phyloP scores from a whole-genome alignment of 2,797 vertebrate species.

The Macropus fuliginosus region DNA sequence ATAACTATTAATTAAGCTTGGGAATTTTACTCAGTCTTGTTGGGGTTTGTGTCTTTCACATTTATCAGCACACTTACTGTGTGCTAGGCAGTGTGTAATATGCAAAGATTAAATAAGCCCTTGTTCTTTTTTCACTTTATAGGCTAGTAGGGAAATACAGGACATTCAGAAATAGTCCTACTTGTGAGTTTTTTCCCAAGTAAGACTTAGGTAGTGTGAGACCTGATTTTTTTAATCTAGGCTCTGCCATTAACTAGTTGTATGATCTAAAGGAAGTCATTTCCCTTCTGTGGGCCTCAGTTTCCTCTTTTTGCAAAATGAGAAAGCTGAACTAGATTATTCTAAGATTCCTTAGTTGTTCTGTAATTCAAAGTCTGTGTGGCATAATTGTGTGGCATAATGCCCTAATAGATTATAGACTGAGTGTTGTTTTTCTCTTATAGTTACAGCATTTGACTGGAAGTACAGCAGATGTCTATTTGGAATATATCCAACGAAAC shows the following conservation, averaged over 20 bases:
- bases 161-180: neutral
- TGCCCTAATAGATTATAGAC: neutral
- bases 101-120: neutral
- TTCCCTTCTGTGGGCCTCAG: neutral
- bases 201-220: neutral
- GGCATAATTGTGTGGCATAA: neutral
- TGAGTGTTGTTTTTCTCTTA: constrained; percentile 80
- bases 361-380: neutral
- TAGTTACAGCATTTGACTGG: constrained; percentile 92
- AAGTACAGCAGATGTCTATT: constrained; percentile 91
- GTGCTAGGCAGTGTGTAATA: neutral
- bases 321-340: neutral
- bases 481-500: constrained; percentile 98
- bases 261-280: neutral
- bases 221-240: neutral
- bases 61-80: neutral
- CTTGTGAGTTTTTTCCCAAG: neutral
- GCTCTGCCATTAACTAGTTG: neutral
- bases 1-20: neutral
- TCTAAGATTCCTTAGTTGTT: neutral
- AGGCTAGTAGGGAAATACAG: neutral
- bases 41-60: neutral
- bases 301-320: neutral
- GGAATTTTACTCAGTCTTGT: neutral
- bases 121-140: neutral